A percentile compares a stretch with the other conserved stretches of the same genome.
phyloP scores from a whole-genome alignment of 2,797 vertebrate genomes.

The Dryobates pubescens region DNA sequence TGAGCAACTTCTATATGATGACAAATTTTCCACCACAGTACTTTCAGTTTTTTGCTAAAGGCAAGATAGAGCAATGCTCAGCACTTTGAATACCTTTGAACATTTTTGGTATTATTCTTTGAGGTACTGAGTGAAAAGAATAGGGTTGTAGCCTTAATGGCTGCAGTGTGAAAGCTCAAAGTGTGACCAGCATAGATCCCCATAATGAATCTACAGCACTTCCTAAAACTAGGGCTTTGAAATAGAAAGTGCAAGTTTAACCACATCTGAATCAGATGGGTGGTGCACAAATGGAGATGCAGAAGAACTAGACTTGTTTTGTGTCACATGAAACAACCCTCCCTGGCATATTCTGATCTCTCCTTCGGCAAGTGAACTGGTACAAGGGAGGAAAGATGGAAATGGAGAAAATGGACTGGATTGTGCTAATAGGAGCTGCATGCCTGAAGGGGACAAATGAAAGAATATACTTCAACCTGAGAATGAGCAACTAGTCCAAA shows the following conservation, averaged over 20 bases:
- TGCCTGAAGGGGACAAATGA: conserved; percentile 32
- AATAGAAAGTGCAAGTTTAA: background rate
- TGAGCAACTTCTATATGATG: background rate
- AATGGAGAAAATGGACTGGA: background rate
- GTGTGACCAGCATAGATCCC: background rate
- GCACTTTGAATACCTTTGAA: background rate
- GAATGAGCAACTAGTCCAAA: background rate
- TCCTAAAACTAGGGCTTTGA: background rate
- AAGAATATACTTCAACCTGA: conserved; percentile 29
- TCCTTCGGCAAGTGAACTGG: conserved; percentile 2
- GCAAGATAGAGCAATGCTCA: background rate
- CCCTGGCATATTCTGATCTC: background rate
- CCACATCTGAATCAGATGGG: background rate
- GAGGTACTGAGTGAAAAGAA: background rate
- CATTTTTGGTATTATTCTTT: background rate
- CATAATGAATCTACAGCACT: background rate
- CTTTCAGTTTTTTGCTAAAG: background rate
- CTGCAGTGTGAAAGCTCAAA: background rate
- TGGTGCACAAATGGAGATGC: background rate
- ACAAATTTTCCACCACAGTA: background rate
- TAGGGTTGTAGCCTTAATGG: background rate
- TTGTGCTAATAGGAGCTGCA: conserved; percentile 36
- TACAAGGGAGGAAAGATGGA: background rate
- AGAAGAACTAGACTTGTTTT: conserved; percentile 20
- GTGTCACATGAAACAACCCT: background rate